A percentile compares a stretch with the other conserved stretches of the same genome.
Conservation (phyloP, 1,140 invertebrate species). For the Danaus plexippus region DNA sequence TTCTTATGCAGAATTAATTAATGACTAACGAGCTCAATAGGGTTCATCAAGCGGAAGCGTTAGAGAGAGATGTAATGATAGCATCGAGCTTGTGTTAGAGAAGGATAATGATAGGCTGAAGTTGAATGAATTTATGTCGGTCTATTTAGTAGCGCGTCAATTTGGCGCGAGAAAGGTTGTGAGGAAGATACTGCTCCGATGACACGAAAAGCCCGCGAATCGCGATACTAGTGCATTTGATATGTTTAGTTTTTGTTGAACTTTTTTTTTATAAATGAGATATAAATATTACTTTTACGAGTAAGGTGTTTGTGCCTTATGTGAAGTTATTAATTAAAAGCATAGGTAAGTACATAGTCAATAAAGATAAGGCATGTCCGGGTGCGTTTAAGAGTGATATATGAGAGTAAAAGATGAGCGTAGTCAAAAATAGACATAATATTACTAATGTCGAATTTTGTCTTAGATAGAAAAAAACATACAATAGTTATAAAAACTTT, state of each 20-base stretch:
- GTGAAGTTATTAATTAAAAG: slow-evolving; percentile 14
- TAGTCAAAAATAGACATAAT: slow-evolving; percentile 43
- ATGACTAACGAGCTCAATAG: slow-evolving; percentile 71
- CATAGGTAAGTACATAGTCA: slow-evolving; percentile 20
- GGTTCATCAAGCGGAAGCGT: slow-evolving; percentile 67
- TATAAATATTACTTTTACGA: slow-evolving; percentile 6
- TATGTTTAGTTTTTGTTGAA: slow-evolving; percentile 4
- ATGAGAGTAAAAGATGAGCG: slow-evolving; percentile 42
- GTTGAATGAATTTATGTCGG: slow-evolving; percentile 70
- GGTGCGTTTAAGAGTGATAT: slow-evolving; percentile 46
- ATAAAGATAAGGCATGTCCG: slow-evolving; percentile 53
- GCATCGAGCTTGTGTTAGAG: slow-evolving; percentile 15
- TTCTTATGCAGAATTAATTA: slow-evolving; percentile 72
- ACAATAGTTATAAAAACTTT: too few species aligned
- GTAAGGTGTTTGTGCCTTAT: slow-evolving; percentile 10
- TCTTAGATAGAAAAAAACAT: too few species aligned
- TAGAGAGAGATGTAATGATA: slow-evolving; percentile 33
- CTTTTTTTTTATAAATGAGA: neutral
- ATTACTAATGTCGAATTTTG: slow-evolving; percentile 22
- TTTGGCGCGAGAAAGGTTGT: slow-evolving; percentile 66
- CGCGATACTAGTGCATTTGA: slow-evolving; percentile 8
- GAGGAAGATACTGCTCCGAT: slow-evolving; percentile 24
- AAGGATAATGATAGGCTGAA: slow-evolving; percentile 37
- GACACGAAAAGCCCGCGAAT: slow-evolving; percentile 53
- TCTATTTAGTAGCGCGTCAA: slow-evolving; percentile 69